Conservation (phyloP, 2,888 invertebrate species). For the Aporophyla lueneburgensis region DNA sequence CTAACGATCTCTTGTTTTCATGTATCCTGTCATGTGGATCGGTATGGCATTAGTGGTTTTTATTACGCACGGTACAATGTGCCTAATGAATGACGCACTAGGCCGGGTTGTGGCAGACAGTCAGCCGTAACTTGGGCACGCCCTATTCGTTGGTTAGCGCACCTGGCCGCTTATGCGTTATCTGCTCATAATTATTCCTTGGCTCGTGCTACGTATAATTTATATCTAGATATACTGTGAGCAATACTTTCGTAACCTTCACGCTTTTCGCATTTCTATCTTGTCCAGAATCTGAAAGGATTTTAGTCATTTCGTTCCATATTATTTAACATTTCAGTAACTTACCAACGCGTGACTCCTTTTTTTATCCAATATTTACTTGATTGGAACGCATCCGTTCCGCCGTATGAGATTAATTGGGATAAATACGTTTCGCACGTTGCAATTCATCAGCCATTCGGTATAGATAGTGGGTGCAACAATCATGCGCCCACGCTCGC, state of each 20-base stretch:
- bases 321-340: constrained; percentile 28
- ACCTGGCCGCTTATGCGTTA: constrained; percentile 51
- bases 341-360: constrained; percentile 19
- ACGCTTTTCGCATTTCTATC: constrained; percentile 18
- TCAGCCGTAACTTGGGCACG: constrained; percentile 50
- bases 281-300: constrained; percentile 16
- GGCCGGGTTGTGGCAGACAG: constrained; percentile 38
- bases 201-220: constrained; percentile 7
- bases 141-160: constrained; percentile 40
- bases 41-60: constrained; percentile 53
- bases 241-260: constrained; percentile 26
- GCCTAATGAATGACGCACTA: constrained; percentile 53
- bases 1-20: constrained; percentile 63
- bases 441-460: constrained; percentile 81
- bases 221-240: constrained; percentile 15
- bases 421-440: constrained; percentile 82
- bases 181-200: constrained; percentile 34
- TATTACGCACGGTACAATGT: constrained; percentile 47
- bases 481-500: constrained; percentile 81
- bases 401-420: constrained; percentile 79
- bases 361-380: constrained; percentile 49
- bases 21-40: constrained; percentile 58
- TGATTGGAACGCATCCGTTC: constrained; percentile 71
- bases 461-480: constrained; percentile 84
- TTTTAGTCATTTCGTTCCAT: constrained; percentile 21